phyloP scores from a whole-genome alignment of 2,113 vertebrate genomes.

The Dromas ardeola region DNA sequence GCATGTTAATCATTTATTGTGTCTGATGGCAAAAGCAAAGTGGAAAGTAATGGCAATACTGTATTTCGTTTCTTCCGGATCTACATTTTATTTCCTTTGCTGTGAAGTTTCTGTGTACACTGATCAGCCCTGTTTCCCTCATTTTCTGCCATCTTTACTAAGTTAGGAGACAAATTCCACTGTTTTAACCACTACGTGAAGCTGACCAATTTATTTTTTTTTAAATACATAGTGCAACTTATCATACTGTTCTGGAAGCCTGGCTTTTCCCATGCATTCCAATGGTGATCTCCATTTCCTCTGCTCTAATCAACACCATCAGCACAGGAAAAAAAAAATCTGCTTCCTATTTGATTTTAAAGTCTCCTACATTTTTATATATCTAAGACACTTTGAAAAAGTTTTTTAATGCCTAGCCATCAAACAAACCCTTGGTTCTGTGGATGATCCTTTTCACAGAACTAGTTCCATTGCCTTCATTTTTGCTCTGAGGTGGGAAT shows the following conservation, averaged over 20 bases:
- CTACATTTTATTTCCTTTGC: not conserved
- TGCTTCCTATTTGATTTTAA: slow-evolving; percentile 46
- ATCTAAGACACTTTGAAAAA: not conserved
- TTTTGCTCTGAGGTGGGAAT: not conserved
- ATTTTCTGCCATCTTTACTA: not conserved
- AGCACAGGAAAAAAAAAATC: not conserved
- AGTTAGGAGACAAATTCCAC: not conserved
- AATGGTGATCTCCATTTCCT: slow-evolving; percentile 52
- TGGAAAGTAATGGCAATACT: not conserved
- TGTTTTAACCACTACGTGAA: not conserved
- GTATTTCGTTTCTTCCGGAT: not conserved
- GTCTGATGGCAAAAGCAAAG: not conserved
- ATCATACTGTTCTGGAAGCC: not conserved
- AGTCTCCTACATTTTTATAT: not conserved
- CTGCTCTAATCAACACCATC: slow-evolving; percentile 57
- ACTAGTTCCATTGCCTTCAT: not conserved
- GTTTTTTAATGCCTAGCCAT: not conserved
- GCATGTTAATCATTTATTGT: not conserved
- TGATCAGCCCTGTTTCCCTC: not conserved
- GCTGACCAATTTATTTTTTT: not conserved
- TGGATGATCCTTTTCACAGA: not conserved
- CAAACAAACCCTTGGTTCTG: not conserved
- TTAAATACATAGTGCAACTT: not conserved
- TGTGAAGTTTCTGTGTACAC: not conserved
- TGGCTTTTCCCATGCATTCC: slow-evolving; percentile 63